Percentiles rank a stretch among this genome's conserved stretches.
phyloP scores from a whole-genome alignment of 2,888 invertebrate genomes.

The Syrphus vitripennis region DNA sequence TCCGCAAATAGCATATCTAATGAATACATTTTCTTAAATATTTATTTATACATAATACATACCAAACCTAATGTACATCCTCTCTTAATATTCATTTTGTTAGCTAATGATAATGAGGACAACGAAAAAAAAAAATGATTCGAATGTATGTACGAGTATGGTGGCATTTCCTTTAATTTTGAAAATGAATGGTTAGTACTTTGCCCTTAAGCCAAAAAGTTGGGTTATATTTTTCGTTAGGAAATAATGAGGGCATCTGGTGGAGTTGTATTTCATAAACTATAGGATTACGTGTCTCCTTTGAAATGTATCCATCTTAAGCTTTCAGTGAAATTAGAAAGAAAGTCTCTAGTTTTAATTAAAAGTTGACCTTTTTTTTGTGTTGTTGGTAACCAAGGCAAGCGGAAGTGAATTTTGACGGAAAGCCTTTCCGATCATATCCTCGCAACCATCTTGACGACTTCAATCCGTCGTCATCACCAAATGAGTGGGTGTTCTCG shows the following conservation, averaged over 20 bases:
- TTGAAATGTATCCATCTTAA: constrained; percentile 33
- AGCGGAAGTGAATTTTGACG: constrained; percentile 1
- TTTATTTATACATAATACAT: neutral
- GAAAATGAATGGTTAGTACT: neutral
- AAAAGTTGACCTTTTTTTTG: neutral
- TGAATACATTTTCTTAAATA: constrained; percentile 28
- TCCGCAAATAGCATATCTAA: constrained; percentile 12
- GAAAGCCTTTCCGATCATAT: neutral
- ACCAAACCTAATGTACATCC: neutral
- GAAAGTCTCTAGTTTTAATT: constrained; percentile 27
- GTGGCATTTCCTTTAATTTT: constrained; percentile 1
- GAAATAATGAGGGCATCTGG: constrained; percentile 43
- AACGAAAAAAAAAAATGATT: neutral
- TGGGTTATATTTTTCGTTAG: constrained; percentile 27
- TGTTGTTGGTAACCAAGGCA: neutral
- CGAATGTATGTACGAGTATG: neutral
- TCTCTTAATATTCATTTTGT: neutral
- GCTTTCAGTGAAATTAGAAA: constrained; percentile 22
- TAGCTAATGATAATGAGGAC: constrained; percentile 17
- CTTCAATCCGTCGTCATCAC: neutral
- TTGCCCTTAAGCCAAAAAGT: constrained; percentile 20
- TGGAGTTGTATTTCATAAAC: constrained; percentile 37
- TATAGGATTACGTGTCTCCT: constrained; percentile 37
- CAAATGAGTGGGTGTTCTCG: neutral
- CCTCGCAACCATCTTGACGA: neutral